Evolutionary conservation across 2,797 vertebrate species (phyloP).

Genomic region (Phrynocephalus vlangalii): DNA sequence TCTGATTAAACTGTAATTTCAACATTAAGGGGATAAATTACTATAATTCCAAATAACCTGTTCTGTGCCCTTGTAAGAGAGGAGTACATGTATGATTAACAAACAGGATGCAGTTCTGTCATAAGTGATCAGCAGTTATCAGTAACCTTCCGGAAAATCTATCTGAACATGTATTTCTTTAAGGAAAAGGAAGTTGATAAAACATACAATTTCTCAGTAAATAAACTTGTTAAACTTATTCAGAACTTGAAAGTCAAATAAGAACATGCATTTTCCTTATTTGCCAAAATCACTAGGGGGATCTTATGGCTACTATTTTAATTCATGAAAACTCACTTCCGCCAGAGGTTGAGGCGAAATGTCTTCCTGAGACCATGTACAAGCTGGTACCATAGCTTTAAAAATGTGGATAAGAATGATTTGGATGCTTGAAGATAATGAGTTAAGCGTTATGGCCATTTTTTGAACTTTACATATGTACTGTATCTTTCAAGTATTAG

Average conservation of each 20-base stretch:
- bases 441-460: neutral
- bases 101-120: neutral
- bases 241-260: neutral
- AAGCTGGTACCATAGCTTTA: neutral
- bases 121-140: neutral
- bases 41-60: neutral
- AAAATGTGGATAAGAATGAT: neutral
- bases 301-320: neutral
- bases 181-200: neutral
- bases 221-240: slow-evolving; percentile 2
- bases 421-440: neutral
- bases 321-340: neutral
- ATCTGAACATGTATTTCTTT: neutral
- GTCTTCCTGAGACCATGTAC: neutral
- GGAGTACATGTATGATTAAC: neutral
- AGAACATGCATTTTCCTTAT: neutral
- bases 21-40: neutral
- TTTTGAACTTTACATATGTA: neutral
- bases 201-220: no score
- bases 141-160: neutral
- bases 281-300: neutral
- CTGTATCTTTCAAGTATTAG: neutral
- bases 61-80: neutral
- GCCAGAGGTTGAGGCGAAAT: neutral
- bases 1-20: neutral